Evolutionary conservation across 2,113 vertebrate species (phyloP).

Genomic region (Nestor notabilis): DNA sequence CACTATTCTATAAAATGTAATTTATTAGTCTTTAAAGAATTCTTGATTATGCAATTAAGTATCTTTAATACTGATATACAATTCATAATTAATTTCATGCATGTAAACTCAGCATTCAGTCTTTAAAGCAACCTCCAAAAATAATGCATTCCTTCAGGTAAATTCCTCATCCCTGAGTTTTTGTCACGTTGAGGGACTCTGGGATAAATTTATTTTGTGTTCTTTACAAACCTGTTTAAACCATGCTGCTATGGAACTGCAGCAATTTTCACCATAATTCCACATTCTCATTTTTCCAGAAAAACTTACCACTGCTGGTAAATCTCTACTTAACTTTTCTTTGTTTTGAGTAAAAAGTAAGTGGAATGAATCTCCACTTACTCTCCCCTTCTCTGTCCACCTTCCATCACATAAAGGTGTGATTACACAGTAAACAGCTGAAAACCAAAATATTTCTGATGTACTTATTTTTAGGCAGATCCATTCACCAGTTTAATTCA

Average conservation of each 20-base stretch:
- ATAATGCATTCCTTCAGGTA: neutral
- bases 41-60: neutral
- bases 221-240: neutral
- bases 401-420: neutral
- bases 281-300: neutral
- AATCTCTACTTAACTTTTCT: neutral
- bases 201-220: neutral
- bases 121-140: neutral
- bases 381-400: neutral
- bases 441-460: neutral
- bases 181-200: neutral
- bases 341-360: neutral
- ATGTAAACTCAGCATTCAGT: neutral
- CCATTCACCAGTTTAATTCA: neutral
- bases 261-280: neutral
- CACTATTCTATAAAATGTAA: neutral
- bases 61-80: neutral
- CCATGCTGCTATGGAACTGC: neutral
- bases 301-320: neutral
- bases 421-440: neutral
- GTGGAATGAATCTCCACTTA: neutral
- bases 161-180: neutral
- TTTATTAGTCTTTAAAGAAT: neutral
- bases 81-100: neutral
- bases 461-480: neutral